Evolutionary conservation across 2,888 invertebrate genomes (phyloP).

Genomic region (Neria commutata): DNA sequence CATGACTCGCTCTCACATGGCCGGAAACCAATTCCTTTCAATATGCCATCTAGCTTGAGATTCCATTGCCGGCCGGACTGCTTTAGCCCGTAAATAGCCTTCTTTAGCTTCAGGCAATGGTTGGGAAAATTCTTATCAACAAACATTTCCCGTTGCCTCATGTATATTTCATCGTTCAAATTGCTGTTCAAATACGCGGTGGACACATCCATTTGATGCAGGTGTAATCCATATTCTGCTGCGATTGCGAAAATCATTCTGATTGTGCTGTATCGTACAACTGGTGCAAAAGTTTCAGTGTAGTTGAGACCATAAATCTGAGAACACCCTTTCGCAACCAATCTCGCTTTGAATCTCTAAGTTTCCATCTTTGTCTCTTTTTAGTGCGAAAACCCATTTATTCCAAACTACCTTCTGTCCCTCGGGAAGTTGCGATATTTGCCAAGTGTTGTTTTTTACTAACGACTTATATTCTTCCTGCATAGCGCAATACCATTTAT

Average conservation of each 20-base stretch:
- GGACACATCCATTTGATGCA: constrained; percentile 10
- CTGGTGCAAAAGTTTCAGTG: constrained; percentile 8
- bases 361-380: constrained; percentile 24
- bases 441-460: not conserved
- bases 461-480: not conserved
- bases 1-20: constrained; percentile 30
- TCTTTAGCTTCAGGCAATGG: constrained; percentile 32
- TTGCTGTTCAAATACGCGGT: constrained; percentile 8
- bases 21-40: constrained; percentile 29
- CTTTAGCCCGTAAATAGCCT: constrained; percentile 37
- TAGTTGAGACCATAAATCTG: constrained; percentile 5
- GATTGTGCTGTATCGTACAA: constrained; percentile 2
- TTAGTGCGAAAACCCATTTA: constrained; percentile 33
- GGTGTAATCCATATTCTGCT: not conserved
- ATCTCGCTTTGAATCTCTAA: constrained; percentile 25
- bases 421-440: constrained; percentile 7
- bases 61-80: constrained; percentile 37
- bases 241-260: constrained; percentile 5
- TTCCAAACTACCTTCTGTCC: constrained; percentile 26
- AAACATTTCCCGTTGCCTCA: constrained; percentile 31
- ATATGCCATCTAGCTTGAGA: constrained; percentile 15
- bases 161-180: constrained; percentile 23
- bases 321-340: constrained; percentile 28
- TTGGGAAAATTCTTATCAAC: constrained; percentile 25
- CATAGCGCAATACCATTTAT: constrained; percentile 9